Evolutionary conservation across 2,888 invertebrate genomes (phyloP).

Genomic region (Pinctada fucata): DNA sequence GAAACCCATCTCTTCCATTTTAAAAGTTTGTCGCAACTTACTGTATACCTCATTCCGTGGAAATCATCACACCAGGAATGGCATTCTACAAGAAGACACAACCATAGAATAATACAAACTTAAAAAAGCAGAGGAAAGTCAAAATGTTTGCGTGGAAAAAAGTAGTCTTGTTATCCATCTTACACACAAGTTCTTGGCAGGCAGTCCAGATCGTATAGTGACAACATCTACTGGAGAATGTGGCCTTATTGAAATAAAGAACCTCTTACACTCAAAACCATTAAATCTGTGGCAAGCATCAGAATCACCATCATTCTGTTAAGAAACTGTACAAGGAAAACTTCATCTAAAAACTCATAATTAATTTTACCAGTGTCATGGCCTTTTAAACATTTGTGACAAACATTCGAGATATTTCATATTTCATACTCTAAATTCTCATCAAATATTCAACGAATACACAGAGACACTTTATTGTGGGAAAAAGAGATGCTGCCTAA

Average conservation of each 20-base stretch:
- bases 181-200: neutral
- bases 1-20: conserved; percentile 11
- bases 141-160: neutral
- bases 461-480: neutral
- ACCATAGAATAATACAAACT: conserved; percentile 8
- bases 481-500: conserved; percentile 14
- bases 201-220: conserved; percentile 15
- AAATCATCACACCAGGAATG: conserved; percentile 8
- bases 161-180: conserved; percentile 1
- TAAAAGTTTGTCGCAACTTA: neutral
- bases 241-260: conserved; percentile 28
- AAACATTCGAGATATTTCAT: conserved; percentile 16
- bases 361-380: conserved; percentile 26
- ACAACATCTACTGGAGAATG: neutral
- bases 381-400: conserved; percentile 2
- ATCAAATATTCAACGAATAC: conserved; percentile 19
- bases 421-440: conserved; percentile 12
- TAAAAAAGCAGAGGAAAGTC: conserved; percentile 3
- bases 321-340: conserved; percentile 4
- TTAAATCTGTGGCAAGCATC: conserved; percentile 3
- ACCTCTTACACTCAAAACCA: conserved; percentile 1
- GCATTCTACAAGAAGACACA: conserved; percentile 13
- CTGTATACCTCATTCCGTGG: conserved; percentile 1
- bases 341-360: conserved; percentile 27
- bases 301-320: conserved; percentile 14